Conservation (phyloP, 2,797 vertebrate species). For the Epinephelus awoara region DNA sequence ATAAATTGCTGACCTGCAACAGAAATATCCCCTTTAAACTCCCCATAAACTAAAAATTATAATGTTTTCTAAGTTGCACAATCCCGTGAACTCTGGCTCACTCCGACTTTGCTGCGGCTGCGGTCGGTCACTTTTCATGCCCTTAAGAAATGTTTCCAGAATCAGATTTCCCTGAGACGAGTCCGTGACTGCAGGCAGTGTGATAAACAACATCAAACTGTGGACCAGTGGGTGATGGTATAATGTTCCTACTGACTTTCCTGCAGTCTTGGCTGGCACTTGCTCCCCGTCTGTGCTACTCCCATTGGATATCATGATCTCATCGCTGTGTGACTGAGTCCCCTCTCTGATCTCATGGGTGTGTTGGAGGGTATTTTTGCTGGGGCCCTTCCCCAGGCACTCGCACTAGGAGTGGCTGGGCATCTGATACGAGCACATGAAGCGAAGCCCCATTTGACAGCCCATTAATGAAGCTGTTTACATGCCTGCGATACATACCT, state of each 20-base stretch:
- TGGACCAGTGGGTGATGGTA: slow-evolving; percentile 60
- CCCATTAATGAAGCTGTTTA: slow-evolving; percentile 72
- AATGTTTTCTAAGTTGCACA: slow-evolving; percentile 1
- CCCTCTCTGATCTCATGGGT: slow-evolving; percentile 79
- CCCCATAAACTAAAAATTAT: slow-evolving; percentile 9
- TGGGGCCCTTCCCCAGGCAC: slow-evolving; percentile 67
- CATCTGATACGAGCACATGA: slow-evolving; percentile 69
- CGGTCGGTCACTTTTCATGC: slow-evolving; percentile 49
- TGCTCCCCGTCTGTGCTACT: slow-evolving; percentile 54
- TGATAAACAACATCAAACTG: slow-evolving; percentile 75
- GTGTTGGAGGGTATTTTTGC: slow-evolving; percentile 80
- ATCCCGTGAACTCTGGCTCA: slow-evolving; percentile 30
- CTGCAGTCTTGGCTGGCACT: slow-evolving; percentile 61
- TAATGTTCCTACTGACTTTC: slow-evolving; percentile 75
- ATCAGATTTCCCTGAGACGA: slow-evolving; percentile 58
- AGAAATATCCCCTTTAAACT: slow-evolving; percentile 6
- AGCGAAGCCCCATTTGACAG: slow-evolving; percentile 58
- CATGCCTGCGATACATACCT: slow-evolving; percentile 50
- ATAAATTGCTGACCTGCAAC: background rate
- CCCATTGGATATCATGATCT: slow-evolving; percentile 82
- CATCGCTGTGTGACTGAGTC: slow-evolving; percentile 80
- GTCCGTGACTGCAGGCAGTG: slow-evolving; percentile 56
- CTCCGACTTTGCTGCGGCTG: slow-evolving; percentile 34
- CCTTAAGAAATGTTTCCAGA: slow-evolving; percentile 67
- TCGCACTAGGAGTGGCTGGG: slow-evolving; percentile 70